phyloP scores from a whole-genome alignment of 2,888 invertebrate genomes.

The Pedicia rivosa region DNA sequence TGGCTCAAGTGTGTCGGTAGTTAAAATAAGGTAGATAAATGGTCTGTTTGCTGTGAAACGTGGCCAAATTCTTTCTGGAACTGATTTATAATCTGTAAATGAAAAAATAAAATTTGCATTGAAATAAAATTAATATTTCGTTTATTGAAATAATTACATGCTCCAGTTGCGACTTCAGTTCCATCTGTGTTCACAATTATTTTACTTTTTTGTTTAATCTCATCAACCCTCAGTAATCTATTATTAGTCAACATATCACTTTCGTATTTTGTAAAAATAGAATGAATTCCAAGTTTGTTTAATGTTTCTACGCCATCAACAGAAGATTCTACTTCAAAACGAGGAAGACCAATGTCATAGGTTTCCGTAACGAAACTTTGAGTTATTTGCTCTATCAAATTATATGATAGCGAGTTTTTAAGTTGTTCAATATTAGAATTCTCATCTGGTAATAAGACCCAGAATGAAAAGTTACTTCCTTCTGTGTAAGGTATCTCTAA shows the following conservation, averaged over 20 bases:
- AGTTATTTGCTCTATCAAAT: not conserved
- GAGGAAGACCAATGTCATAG: not conserved
- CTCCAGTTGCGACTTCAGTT: not conserved
- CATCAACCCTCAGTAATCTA: not conserved
- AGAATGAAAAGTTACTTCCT: not conserved
- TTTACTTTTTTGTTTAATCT: conserved; percentile 4
- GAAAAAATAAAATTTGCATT: not conserved
- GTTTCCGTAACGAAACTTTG: not conserved
- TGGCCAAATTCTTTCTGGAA: not conserved
- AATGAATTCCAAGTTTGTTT: not conserved
- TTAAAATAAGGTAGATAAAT: not conserved
- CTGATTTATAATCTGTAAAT: not conserved
- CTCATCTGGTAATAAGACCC: not conserved
- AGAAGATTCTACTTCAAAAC: conserved; percentile 2
- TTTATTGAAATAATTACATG: conserved; percentile 1
- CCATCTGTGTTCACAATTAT: conserved; percentile 4
- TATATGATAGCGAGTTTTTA: not conserved
- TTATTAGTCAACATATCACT: not conserved
- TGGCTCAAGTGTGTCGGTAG: not conserved
- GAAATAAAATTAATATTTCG: not conserved
- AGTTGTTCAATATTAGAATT: not conserved
- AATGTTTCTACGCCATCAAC: not conserved
- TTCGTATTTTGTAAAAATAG: not conserved
- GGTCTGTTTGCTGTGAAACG: not conserved
- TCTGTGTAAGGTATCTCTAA: not conserved